Percentiles rank a stretch among this genome's conserved stretches.
Evolutionary conservation across 2,888 invertebrate genomes (phyloP).

Genomic region (Tridacna crocea): DNA sequence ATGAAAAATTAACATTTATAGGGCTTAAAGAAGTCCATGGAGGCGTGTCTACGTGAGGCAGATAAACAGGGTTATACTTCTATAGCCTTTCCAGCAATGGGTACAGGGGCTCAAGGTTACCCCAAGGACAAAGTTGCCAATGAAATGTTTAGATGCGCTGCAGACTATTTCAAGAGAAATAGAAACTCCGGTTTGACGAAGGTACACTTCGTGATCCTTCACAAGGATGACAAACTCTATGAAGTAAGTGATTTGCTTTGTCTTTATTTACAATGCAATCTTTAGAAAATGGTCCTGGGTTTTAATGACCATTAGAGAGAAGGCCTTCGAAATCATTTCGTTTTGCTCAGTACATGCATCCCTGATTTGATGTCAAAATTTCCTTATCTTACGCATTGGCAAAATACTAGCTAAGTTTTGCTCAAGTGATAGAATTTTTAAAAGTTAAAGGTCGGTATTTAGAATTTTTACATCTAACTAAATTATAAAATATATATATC

Average conservation of each 20-base stretch:
- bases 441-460: too few species aligned
- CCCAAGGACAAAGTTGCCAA: conserved; percentile 58
- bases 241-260: conserved; percentile 38
- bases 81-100: conserved; percentile 71
- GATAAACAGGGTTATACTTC: conserved; percentile 40
- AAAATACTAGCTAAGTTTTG: too few species aligned
- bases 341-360: too few species aligned
- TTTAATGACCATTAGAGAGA: too few species aligned
- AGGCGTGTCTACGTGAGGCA: conserved; percentile 57
- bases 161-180: conserved; percentile 51
- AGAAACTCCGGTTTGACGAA: conserved; percentile 33
- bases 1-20: not conserved
- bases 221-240: conserved; percentile 49
- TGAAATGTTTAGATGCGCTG: conserved; percentile 61
- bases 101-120: conserved; percentile 57
- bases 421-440: too few species aligned
- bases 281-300: too few species aligned
- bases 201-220: conserved; percentile 61
- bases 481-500: too few species aligned
- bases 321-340: too few species aligned
- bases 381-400: too few species aligned
- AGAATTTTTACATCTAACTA: too few species aligned
- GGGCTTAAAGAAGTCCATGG: conserved; percentile 51
- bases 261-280: too few species aligned
- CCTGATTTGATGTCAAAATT: too few species aligned